Evolutionary conservation across 2,113 vertebrate species (phyloP).

Genomic region (Periophthalmodon schlosseri): DNA sequence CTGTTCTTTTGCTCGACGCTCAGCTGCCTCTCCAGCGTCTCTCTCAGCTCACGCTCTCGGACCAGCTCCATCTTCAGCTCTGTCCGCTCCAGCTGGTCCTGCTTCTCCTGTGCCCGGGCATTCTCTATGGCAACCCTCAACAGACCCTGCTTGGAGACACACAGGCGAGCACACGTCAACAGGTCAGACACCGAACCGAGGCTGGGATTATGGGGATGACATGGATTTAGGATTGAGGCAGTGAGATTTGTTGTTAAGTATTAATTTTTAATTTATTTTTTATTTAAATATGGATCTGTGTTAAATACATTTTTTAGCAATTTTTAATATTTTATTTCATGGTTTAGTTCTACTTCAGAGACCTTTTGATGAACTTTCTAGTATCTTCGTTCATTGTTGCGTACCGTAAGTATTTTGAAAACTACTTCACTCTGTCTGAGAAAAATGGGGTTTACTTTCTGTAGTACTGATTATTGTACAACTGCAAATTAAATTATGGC

Average conservation of each 20-base stretch:
- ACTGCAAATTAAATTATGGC: not conserved
- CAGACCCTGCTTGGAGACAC: constrained; percentile 87
- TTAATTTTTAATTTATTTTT: not conserved
- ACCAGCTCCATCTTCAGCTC: constrained; percentile 99
- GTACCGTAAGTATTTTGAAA: too few species aligned
- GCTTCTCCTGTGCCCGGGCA: constrained; percentile 96
- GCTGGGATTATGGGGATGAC: not conserved
- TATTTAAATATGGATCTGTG: not conserved
- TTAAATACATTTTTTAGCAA: not conserved
- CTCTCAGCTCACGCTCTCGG: constrained; percentile 93
- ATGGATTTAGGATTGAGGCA: not conserved
- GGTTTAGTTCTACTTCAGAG: not conserved
- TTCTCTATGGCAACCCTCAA: constrained; percentile 98
- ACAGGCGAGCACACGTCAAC: constrained; percentile 54
- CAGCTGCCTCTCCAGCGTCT: constrained; percentile 96
- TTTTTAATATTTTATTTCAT: not conserved
- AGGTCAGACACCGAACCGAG: constrained; percentile 58
- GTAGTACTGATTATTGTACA: not conserved
- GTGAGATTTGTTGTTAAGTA: not conserved
- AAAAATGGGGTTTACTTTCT: not conserved
- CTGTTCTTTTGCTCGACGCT: constrained; percentile 97
- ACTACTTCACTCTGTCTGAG: too few species aligned
- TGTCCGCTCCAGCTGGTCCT: constrained; percentile 97
- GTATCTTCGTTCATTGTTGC: too few species aligned
- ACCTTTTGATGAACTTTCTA: not conserved